Evolutionary conservation across 2,888 invertebrate genomes (phyloP).

Genomic region (Escarpia spicata): DNA sequence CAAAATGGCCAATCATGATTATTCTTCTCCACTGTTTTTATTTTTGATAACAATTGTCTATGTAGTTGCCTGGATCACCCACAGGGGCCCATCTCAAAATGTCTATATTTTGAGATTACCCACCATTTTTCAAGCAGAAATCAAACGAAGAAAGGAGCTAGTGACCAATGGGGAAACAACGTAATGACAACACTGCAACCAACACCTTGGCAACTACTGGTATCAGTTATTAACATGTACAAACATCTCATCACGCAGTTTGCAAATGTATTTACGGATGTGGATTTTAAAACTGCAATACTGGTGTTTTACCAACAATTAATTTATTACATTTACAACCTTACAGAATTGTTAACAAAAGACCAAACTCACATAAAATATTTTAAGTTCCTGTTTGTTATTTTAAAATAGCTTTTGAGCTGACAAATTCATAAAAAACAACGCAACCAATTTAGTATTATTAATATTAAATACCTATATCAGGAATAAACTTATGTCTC

Average conservation of each 20-base stretch:
- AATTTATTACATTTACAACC: too few species aligned
- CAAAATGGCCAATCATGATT: background rate
- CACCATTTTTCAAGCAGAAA: background rate
- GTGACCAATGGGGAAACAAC: background rate
- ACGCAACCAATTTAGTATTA: constrained; percentile 6
- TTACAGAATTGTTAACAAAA: too few species aligned
- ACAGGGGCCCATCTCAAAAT: background rate
- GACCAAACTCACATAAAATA: background rate
- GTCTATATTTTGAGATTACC: background rate
- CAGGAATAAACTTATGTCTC: constrained; percentile 55
- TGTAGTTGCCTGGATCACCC: background rate
- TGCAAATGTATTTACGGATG: too few species aligned
- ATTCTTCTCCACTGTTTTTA: background rate
- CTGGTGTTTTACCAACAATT: too few species aligned
- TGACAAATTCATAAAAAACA: constrained; percentile 10
- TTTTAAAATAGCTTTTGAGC: background rate
- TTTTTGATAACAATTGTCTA: background rate
- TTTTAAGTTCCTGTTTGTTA: background rate
- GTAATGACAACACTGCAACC: background rate
- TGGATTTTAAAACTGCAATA: too few species aligned
- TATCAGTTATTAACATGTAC: too few species aligned
- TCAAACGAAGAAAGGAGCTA: background rate
- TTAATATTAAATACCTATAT: background rate
- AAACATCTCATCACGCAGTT: too few species aligned
- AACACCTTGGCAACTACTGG: too few species aligned